Evolutionary conservation across 2,113 vertebrate species (phyloP), one percentile per base, ranked within the genome.

Genomic region (Reinhardtius hippoglossoides): DNA sequence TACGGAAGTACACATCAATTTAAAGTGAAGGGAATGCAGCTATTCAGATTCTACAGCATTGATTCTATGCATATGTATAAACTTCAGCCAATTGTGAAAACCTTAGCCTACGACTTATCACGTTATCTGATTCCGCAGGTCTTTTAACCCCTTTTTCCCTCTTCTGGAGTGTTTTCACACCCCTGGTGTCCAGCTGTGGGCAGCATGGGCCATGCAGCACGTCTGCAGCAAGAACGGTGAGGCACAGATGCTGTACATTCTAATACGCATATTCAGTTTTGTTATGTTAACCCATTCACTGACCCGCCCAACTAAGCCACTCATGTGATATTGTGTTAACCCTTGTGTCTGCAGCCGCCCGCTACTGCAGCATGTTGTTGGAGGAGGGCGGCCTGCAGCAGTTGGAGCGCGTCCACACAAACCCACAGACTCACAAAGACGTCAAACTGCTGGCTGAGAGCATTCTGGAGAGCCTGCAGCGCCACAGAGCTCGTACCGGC

Each of bases 161-260:
- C 93, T 99, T 0, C 94, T 99, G 93, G 96, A 96, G 88, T 98
- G 98, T 85, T 98, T 97, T 85, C 95, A 96, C 85, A 98, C 98
- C 46, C 97, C 98, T 0, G 98, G 97, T 48, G 98, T 99, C 23
- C 98, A 99, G 93, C 92, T 99, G 8, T 99, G 98, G 98, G 98
- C 98, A 27, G 98, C 98, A 54, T 99, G 98, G 98, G 98, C 98
- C 80, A 99, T 99, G 97, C 98, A 99, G 27, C 98, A 99, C 0
- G 98, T 99, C 82, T 99, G 98, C 95, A 99, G 98, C 92, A 99
- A 99, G 93, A 99, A 99, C 50, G 96, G 98, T 99, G 94, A 85
- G 95, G 42, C 44, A 31, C 10, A 65, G 0, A 58, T 9, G 3
- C 40, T 20, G 9, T 4, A 14, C 16, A 42, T 1, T 3, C 60